A percentile compares a stretch with the other conserved stretches of the same genome.
phyloP scores from a whole-genome alignment of 2,113 vertebrate species.

The Mormyrus lacerda region DNA sequence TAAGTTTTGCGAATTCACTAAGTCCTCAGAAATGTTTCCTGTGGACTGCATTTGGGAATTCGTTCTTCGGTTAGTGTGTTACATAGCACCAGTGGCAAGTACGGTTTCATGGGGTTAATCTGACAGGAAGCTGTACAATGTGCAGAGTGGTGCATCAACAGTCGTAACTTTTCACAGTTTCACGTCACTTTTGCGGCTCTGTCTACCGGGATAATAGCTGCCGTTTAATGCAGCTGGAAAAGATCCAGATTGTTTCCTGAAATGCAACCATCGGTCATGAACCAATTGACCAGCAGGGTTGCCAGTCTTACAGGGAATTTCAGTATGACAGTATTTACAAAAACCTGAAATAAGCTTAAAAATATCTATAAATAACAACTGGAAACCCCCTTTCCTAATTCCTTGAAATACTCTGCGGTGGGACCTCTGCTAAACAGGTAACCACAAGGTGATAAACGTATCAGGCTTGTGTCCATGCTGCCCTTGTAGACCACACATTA shows the following conservation, averaged over 20 bases:
- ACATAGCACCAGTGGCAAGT: neutral
- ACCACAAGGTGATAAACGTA: neutral
- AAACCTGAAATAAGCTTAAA: neutral
- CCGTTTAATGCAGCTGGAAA: neutral
- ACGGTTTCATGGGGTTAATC: neutral
- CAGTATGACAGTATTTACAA: neutral
- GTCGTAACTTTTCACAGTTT: neutral
- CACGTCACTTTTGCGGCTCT: neutral
- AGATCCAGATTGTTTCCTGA: neutral
- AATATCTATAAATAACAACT: neutral
- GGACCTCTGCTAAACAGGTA: neutral
- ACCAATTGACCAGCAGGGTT: neutral
- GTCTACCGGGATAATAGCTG: neutral
- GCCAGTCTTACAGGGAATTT: neutral
- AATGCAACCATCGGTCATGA: neutral
- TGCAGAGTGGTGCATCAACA: neutral
- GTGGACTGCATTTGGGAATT: neutral
- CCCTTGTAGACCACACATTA: neutral
- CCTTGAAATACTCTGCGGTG: neutral
- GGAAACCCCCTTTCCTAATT: neutral
- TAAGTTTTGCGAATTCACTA: neutral
- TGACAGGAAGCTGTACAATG: neutral
- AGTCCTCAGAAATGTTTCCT: neutral
- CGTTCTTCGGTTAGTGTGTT: neutral
- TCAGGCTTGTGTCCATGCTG: neutral